These are phyloP conservation scores for Pseudomyrmex flavicornis DNA, from an alignment of 1,140 invertebrate genomes.

Conservation along the genomic window DNA sequence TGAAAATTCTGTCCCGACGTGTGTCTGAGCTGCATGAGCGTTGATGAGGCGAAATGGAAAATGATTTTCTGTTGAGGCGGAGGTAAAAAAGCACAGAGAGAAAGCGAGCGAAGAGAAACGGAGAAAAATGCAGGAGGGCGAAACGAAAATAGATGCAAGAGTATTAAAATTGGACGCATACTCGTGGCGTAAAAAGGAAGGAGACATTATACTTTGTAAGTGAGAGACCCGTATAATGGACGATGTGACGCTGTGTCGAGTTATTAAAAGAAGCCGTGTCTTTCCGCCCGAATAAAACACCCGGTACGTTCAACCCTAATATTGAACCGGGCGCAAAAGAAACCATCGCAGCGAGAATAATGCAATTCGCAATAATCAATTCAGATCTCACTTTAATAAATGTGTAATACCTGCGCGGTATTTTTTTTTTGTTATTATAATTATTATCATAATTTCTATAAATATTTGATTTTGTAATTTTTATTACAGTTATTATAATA, in stretches of 20 bases:
- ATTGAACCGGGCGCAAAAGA: constrained; percentile 24
- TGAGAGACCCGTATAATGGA: constrained; percentile 69
- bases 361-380: not conserved
- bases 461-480: too few species aligned
- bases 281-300: constrained; percentile 48
- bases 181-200: constrained; percentile 67
- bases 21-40: constrained; percentile 1
- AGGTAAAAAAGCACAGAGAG: constrained; percentile 25
- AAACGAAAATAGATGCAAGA: constrained; percentile 59
- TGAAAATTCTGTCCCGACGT: constrained; percentile 54
- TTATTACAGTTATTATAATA: too few species aligned
- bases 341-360: not conserved
- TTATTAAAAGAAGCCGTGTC: constrained; percentile 67
- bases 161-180: constrained; percentile 73
- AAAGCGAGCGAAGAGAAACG: constrained; percentile 36
- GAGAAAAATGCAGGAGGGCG: constrained; percentile 33
- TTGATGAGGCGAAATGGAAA: constrained; percentile 52
- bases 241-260: constrained; percentile 56
- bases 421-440: too few species aligned
- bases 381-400: too few species aligned
- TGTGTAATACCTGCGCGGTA: too few species aligned
- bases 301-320: constrained; percentile 39
- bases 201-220: constrained; percentile 73
- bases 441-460: too few species aligned
- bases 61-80: constrained; percentile 49